Base-by-base conservation (phyloP, 92 coral and sea anemone genomes). In the Pocillopora grandis region DNA sequence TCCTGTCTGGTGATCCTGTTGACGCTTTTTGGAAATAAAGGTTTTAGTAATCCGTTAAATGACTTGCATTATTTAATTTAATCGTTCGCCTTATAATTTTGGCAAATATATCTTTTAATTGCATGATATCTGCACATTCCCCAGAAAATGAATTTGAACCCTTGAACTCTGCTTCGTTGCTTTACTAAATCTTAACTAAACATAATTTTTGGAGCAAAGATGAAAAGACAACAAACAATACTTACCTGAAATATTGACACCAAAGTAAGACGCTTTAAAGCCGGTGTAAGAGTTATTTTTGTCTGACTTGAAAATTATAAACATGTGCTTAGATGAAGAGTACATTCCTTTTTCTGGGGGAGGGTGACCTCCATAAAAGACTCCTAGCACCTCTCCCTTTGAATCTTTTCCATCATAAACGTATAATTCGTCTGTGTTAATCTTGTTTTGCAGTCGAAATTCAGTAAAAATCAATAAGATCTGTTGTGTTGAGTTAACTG, bases 261-360 rank as follows among this genome's bases (percentile, higher is more conserved):
- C 71, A 35, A 8, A 15, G 36, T 77, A 77, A 14, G 78, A 21
- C 16, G 88, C 90, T 17, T 58, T 85, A 20, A 89, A 89, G 20
- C 92, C 92, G 13, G 72, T 15, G 69, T 21, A 63, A 27, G 70
- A 58, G 2, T 7, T 65, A 61, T 1, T 15, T 0, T 36, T 59
- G 60, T 85, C 89, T 56, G 92, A 89, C 62, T 76, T 80, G 31
- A 89, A 89, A 37, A 89, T 70, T 4, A 89, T 71, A 69, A 89
- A 61, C 87, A 89, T 60, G 20, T 31, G n/a, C 68, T 70, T 76
- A 58, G 87, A 68, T n/a, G 86, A 75, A 9, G 89, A 85, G 59
- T 52, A 56, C 15, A 89, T n/a, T 68, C 89, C 89, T 36, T 68
- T 15, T 55, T 13, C 1, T 12, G 92, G 92, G 64, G 92, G 92